A percentile compares a stretch with the other conserved stretches of the same genome.
Conservation (phyloP, 2,113 vertebrate genomes). For the Xiphias gladius region DNA sequence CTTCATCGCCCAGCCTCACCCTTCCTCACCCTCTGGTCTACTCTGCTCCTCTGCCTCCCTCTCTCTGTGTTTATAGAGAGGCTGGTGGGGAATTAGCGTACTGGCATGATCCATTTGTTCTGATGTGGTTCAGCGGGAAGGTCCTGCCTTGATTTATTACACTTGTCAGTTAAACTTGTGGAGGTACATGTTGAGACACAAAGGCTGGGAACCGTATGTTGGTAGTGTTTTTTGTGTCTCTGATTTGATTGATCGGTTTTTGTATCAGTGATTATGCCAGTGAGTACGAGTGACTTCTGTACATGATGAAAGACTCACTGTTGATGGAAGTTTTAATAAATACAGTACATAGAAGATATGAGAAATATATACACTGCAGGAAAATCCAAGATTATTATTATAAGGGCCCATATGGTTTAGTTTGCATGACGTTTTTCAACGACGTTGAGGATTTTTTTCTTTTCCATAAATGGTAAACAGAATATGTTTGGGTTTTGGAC, state of each 20-base stretch:
- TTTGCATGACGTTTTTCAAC: constrained; percentile 2
- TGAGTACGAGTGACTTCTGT: constrained; percentile 2
- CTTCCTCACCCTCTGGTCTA: constrained; percentile 35
- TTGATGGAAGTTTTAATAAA: constrained; percentile 14
- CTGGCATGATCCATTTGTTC: constrained; percentile 69
- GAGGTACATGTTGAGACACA: constrained; percentile 39
- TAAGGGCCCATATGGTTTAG: background rate
- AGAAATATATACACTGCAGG: background rate
- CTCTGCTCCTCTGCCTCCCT: constrained; percentile 36
- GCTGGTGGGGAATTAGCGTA: constrained; percentile 74
- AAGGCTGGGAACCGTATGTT: constrained; percentile 2
- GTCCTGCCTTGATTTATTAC: constrained; percentile 74
- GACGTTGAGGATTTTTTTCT: too few species aligned
- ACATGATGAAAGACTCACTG: constrained; percentile 1
- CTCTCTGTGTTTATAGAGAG: constrained; percentile 65
- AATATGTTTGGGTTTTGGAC: background rate
- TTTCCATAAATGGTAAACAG: too few species aligned
- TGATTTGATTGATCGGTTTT: constrained; percentile 16
- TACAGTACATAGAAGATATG: background rate
- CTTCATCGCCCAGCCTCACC: constrained; percentile 52
- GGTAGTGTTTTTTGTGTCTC: background rate
- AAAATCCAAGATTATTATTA: constrained; percentile 5
- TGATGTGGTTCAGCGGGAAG: constrained; percentile 70
- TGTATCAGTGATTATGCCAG: background rate
- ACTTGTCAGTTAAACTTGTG: constrained; percentile 63